A percentile compares a stretch with the other conserved stretches of the same genome.
phyloP scores from a whole-genome alignment of 2,113 vertebrate species.

The Geococcyx californianus region DNA sequence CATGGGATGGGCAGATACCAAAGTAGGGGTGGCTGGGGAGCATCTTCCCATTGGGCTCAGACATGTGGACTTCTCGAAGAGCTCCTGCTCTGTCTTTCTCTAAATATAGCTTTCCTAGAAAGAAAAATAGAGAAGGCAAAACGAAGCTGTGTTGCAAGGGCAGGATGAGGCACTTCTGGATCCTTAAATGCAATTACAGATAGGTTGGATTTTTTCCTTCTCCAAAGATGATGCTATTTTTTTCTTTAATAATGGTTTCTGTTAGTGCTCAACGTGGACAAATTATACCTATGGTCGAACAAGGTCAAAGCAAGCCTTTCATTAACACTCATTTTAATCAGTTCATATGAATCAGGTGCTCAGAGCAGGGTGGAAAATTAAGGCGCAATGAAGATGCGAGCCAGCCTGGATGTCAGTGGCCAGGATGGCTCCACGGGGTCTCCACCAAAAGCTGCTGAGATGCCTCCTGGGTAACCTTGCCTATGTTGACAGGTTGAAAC shows the following conservation, averaged over 20 bases:
- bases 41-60: fast-evolving
- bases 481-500: constrained; percentile 80
- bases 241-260: constrained; percentile 29
- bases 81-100: neutral
- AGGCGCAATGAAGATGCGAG: neutral
- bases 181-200: neutral
- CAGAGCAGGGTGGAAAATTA: constrained; percentile 8
- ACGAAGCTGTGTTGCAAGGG: neutral
- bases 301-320: constrained; percentile 33
- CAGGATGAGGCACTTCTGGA: neutral
- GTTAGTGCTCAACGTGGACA: neutral
- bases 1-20: neutral
- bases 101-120: neutral
- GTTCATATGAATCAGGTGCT: neutral
- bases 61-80: neutral
- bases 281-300: constrained; percentile 14
- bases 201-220: neutral
- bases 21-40: neutral
- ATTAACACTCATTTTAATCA: constrained; percentile 24
- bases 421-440: neutral
- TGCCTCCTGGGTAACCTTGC: neutral
- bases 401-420: neutral
- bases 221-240: neutral
- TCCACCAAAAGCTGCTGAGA: neutral
- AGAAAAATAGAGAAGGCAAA: neutral